These are phyloP conservation scores for Stenotaenia linearis DNA, from an alignment of 2,888 invertebrate genomes.

Conservation along the genomic window DNA sequence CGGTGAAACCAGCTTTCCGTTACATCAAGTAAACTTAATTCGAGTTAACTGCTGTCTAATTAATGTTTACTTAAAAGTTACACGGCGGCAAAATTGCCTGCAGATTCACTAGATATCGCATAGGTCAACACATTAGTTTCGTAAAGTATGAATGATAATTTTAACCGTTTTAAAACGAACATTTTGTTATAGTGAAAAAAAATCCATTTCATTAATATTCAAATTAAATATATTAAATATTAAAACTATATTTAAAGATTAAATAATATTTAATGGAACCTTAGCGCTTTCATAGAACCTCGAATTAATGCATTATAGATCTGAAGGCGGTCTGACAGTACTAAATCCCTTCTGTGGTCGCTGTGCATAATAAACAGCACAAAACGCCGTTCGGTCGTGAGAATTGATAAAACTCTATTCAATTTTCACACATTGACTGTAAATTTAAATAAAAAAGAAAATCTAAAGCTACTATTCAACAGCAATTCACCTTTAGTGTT, in stretches of 20 bases:
- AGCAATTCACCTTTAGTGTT: background rate
- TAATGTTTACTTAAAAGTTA: background rate
- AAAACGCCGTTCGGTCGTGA: background rate
- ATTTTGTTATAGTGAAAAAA: background rate
- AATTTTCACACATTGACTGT: background rate
- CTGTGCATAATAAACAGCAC: background rate
- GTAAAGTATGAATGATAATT: background rate
- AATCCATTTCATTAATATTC: background rate
- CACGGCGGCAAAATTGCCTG: background rate
- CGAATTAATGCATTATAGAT: background rate
- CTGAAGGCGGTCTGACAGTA: background rate
- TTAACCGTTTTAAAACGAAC: background rate
- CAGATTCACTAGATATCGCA: background rate
- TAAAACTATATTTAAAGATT: background rate
- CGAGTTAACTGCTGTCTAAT: background rate
- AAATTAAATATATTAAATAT: background rate
- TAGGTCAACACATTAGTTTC: background rate
- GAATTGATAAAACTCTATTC: background rate
- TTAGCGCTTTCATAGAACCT: background rate
- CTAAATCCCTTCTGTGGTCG: background rate
- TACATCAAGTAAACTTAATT: background rate
- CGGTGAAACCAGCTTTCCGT: background rate
- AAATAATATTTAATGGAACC: background rate
- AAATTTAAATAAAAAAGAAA: background rate
- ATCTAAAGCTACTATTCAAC: background rate